phyloP scores from a whole-genome alignment of 2,113 vertebrate genomes.

The Cinclus mexicanus region DNA sequence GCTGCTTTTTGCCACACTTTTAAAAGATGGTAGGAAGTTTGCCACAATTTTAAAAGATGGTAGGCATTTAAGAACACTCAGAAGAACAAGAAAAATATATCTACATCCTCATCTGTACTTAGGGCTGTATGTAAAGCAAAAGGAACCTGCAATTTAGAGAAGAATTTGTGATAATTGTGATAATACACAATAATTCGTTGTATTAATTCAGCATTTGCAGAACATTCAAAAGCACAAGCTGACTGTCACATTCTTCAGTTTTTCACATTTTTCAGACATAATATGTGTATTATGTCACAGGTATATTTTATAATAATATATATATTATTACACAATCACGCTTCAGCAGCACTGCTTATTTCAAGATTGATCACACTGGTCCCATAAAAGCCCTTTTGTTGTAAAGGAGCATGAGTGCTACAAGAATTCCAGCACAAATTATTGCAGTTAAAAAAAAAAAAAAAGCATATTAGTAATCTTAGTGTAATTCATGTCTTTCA shows the following conservation, averaged over 20 bases:
- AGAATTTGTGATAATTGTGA: neutral
- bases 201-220: neutral
- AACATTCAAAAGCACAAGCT: neutral
- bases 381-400: neutral
- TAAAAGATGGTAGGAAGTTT: neutral
- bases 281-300: neutral
- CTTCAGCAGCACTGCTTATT: neutral
- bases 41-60: neutral
- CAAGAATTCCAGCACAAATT: neutral
- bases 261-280: neutral
- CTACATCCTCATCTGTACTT: neutral
- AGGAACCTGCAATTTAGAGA: neutral
- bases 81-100: neutral
- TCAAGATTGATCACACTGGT: neutral
- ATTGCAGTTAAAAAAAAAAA: neutral
- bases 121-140: neutral
- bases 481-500: neutral
- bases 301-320: neutral
- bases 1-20: neutral
- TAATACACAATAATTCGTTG: neutral
- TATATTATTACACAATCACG: neutral
- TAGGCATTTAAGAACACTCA: neutral
- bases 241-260: neutral
- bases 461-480: neutral
- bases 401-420: neutral